Conservation (phyloP, 2,113 vertebrate species). For the Ptilonorhynchus violaceus region DNA sequence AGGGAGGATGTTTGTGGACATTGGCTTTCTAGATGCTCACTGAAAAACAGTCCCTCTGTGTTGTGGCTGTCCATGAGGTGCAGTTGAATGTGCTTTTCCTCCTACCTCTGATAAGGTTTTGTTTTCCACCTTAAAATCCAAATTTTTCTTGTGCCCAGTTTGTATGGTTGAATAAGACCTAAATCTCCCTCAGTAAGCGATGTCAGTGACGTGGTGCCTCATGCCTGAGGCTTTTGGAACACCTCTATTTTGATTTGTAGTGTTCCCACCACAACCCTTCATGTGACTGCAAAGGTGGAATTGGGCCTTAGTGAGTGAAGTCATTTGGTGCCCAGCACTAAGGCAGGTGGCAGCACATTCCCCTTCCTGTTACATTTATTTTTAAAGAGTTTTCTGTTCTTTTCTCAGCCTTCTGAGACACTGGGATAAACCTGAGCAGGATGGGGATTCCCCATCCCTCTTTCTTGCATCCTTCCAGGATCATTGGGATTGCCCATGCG, state of each 20-base stretch:
- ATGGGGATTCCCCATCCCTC: rapidly evolving
- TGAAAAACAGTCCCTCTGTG: not conserved
- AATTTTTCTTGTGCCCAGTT: not conserved
- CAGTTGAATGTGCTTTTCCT: not conserved
- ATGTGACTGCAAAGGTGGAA: not conserved
- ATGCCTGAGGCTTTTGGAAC: not conserved
- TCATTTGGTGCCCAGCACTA: not conserved
- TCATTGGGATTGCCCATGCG: rapidly evolving
- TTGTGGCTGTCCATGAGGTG: not conserved
- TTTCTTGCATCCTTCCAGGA: not conserved
- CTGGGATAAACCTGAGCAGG: not conserved
- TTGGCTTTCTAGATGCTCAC: not conserved
- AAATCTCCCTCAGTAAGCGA: rapidly evolving
- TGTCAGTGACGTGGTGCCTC: not conserved
- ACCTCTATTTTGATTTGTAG: not conserved
- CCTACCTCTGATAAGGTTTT: not conserved
- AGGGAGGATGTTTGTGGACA: not conserved
- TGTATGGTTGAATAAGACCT: not conserved
- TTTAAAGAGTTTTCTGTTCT: not conserved
- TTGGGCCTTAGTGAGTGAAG: not conserved
- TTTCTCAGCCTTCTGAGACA: not conserved
- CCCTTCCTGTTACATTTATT: not conserved
- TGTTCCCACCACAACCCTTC: not conserved
- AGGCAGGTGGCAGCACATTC: not conserved
- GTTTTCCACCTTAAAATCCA: not conserved